These are phyloP conservation scores for Macrocentrus cingulum DNA, from an alignment of 1,140 invertebrate genomes.

Conservation along the genomic window DNA sequence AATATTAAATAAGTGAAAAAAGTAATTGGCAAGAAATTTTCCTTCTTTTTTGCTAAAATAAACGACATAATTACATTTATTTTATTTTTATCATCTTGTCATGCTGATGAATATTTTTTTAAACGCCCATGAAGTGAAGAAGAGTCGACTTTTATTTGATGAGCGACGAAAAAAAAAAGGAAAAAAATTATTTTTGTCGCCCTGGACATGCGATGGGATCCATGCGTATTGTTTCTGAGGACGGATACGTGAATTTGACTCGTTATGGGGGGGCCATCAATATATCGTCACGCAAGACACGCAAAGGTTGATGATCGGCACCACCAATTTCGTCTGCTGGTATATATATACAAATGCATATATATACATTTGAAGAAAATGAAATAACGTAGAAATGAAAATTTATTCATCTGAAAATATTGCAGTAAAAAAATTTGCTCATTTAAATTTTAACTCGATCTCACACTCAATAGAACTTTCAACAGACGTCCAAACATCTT, in stretches of 20 bases:
- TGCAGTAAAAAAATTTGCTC: too few relatives aligned
- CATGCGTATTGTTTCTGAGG: conserved; percentile 6
- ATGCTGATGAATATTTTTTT: too few relatives aligned
- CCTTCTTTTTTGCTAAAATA: too few relatives aligned
- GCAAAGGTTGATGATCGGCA: neutral
- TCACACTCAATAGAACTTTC: too few relatives aligned
- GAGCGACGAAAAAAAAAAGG: neutral
- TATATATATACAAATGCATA: conserved; percentile 4
- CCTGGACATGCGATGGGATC: conserved; percentile 12
- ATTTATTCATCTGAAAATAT: too few relatives aligned
- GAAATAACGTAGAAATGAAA: too few relatives aligned
- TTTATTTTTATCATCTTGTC: neutral
- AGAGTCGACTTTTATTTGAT: too few relatives aligned
- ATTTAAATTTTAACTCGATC: too few relatives aligned
- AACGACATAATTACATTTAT: neutral
- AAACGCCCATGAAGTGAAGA: too few relatives aligned
- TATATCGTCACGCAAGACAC: conserved; percentile 26
- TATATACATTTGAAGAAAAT: neutral
- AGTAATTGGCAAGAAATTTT: too few relatives aligned
- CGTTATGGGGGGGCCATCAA: conserved; percentile 10
- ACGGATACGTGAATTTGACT: conserved; percentile 27
- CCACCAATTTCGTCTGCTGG: conserved; percentile 9
- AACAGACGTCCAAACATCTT: too few relatives aligned
- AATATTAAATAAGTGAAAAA: too few relatives aligned
- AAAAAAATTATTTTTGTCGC: conserved; percentile 22